Conservation (phyloP, 2,888 invertebrate species). For the Protonemura montana region DNA sequence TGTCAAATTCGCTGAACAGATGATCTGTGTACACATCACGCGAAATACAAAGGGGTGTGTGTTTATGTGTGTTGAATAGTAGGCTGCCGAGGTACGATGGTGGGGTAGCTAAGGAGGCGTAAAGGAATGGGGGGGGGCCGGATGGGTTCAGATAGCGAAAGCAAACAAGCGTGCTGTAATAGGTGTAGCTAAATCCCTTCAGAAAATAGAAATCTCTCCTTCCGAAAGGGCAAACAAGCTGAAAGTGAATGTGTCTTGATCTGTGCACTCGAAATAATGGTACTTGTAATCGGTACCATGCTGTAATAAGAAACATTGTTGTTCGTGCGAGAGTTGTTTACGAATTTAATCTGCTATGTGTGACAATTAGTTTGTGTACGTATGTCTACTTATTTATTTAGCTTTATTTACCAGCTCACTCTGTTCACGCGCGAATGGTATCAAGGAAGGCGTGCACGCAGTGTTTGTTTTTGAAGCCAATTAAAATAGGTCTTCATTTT, state of each 20-base stretch:
- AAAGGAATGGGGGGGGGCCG: background rate
- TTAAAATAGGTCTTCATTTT: background rate
- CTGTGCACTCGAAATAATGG: background rate
- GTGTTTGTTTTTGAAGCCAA: background rate
- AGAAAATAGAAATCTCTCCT: background rate
- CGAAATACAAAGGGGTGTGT: background rate
- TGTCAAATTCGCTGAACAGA: background rate
- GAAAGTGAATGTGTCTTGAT: background rate
- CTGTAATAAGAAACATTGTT: background rate
- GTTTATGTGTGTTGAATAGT: background rate
- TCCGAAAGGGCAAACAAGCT: background rate
- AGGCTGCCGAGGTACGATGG: too few relatives aligned
- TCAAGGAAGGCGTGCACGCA: too few relatives aligned
- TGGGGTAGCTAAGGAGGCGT: background rate
- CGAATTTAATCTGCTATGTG: background rate
- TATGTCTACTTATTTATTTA: too few relatives aligned
- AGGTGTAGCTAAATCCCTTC: background rate
- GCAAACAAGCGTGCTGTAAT: background rate
- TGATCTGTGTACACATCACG: background rate
- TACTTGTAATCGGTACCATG: background rate
- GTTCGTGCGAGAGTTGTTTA: background rate
- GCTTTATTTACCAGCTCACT: too few relatives aligned
- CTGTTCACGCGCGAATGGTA: too few relatives aligned
- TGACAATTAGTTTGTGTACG: too few relatives aligned
- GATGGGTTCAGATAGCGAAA: background rate